Conservation (phyloP, 2,888 invertebrate genomes). For the Mesochorus sp. region DNA sequence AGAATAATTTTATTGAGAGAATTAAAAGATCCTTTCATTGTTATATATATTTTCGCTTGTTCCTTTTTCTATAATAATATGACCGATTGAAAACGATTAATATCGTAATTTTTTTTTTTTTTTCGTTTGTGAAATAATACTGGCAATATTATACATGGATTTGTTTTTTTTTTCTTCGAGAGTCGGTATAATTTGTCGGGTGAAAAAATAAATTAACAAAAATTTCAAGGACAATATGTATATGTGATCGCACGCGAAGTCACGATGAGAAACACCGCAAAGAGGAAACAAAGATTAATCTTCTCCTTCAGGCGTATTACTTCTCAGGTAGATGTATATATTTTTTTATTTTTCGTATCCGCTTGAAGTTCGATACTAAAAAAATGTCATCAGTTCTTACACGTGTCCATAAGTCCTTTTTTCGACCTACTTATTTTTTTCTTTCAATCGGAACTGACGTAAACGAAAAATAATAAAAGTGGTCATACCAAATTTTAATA, state of each 20-base stretch:
- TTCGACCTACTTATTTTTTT: not conserved
- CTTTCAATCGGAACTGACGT: conserved; percentile 53
- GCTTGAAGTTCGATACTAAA: conserved; percentile 38
- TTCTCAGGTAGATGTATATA: no score
- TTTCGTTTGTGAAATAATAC: conserved; percentile 72
- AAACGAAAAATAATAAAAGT: conserved; percentile 69
- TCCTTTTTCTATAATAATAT: conserved; percentile 64
- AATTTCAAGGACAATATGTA: conserved; percentile 44
- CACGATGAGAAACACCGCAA: not conserved
- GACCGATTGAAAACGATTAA: conserved; percentile 69
- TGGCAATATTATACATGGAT: conserved; percentile 72
- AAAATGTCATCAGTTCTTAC: conserved; percentile 32
- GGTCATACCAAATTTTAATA: conserved; percentile 73
- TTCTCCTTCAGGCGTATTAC: conserved; percentile 48
- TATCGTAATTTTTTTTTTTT: conserved; percentile 67
- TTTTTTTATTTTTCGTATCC: conserved; percentile 13
- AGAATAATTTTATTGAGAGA: conserved; percentile 71
- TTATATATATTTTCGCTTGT: conserved; percentile 34
- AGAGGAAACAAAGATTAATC: conserved; percentile 25
- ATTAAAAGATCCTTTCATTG: conserved; percentile 57
- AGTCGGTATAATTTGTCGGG: conserved; percentile 57
- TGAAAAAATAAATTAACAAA: conserved; percentile 66
- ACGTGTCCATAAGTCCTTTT: conserved; percentile 24
- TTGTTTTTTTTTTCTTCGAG: conserved; percentile 59
- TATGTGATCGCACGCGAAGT: conserved; percentile 22